Conservation (phyloP, 1,140 invertebrate genomes). For the Formica exsecta region DNA sequence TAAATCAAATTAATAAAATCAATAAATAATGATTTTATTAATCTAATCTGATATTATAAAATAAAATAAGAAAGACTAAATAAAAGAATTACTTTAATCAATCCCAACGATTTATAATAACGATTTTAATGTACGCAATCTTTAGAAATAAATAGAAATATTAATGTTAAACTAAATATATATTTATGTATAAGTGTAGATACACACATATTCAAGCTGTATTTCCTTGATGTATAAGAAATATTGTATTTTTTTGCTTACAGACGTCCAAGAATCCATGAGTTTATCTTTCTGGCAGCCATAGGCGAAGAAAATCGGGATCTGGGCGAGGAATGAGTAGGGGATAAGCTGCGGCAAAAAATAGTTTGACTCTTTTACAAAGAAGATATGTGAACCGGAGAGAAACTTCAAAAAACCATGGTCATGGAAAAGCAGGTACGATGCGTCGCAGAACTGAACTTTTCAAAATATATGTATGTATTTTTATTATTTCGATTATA, state of each 20-base stretch:
- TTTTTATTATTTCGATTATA: background rate
- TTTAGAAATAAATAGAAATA: no score
- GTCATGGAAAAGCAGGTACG: background rate
- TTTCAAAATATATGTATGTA: background rate
- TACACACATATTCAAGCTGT: background rate
- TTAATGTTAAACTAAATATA: no score
- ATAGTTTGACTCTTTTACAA: background rate
- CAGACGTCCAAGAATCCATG: background rate
- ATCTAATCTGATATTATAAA: no score
- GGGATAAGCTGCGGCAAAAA: background rate
- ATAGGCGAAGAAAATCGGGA: background rate
- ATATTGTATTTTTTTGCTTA: background rate
- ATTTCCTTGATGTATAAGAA: background rate
- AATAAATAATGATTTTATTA: no score
- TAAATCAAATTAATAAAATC: no score
- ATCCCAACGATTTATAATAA: no score
- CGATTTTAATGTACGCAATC: no score
- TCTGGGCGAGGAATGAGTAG: background rate
- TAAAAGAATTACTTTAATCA: no score
- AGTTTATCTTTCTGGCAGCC: background rate
- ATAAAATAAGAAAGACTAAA: no score
- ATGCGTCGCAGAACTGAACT: background rate
- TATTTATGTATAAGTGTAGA: no score
- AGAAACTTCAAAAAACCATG: background rate
- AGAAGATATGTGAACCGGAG: background rate